Percentiles rank a stretch among this genome's conserved stretches.
Evolutionary conservation across 1,140 invertebrate species (phyloP).

Genomic region (Linepithema humile): DNA sequence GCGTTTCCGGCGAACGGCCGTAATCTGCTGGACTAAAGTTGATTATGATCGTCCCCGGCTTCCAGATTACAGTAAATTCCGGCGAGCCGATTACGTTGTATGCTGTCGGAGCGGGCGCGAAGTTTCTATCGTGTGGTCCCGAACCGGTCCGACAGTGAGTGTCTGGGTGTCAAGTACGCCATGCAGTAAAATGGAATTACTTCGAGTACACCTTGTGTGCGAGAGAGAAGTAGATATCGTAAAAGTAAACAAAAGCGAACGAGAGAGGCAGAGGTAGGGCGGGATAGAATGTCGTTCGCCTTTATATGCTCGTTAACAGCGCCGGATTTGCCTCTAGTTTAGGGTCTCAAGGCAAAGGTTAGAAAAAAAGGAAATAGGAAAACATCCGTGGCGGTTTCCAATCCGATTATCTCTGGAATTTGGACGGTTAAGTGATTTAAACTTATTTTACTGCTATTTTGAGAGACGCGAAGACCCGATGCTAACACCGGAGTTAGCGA

Average conservation of each 20-base stretch:
- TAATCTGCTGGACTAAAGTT: constrained; percentile 12
- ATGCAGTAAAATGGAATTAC: constrained; percentile 66
- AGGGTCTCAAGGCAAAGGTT: constrained; percentile 14
- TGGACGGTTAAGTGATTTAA: constrained; percentile 31
- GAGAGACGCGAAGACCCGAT: neutral
- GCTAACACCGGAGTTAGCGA: neutral
- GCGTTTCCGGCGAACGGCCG: neutral
- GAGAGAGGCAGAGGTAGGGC: neutral
- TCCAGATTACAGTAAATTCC: constrained; percentile 35
- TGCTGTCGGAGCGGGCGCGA: constrained; percentile 8
- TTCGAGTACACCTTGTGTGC: constrained; percentile 18
- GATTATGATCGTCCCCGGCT: neutral
- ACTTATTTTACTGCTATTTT: neutral
- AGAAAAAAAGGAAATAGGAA: neutral
- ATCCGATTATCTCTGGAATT: constrained; percentile 41
- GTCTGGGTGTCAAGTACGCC: constrained; percentile 47
- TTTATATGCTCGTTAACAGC: constrained; percentile 57
- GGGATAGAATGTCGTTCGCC: neutral
- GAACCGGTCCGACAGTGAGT: constrained; percentile 44
- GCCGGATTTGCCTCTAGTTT: constrained; percentile 54
- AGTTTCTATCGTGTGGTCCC: constrained; percentile 52
- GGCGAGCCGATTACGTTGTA: constrained; percentile 53
- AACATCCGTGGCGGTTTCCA: neutral
- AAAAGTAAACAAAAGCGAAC: neutral
- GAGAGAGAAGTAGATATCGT: neutral